Conservation (phyloP, 2,888 invertebrate species). For the Abscondita cerata region DNA sequence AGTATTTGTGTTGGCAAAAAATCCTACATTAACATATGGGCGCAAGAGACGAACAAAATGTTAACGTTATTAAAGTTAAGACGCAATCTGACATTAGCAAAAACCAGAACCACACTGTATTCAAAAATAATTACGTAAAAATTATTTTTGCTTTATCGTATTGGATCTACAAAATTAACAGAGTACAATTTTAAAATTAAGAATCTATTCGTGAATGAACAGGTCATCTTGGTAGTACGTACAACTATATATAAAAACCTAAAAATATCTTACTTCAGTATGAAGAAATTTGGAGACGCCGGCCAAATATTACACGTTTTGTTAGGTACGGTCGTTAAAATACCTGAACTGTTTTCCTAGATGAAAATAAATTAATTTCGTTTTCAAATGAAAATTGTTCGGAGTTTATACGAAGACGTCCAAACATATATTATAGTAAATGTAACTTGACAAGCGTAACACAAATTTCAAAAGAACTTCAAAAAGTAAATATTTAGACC, state of each 20-base stretch:
- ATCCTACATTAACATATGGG: background rate
- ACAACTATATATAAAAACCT: slow-evolving; percentile 14
- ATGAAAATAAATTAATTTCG: background rate
- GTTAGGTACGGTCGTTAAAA: slow-evolving; percentile 17
- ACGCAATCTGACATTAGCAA: too few species aligned
- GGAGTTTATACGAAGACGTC: too few species aligned
- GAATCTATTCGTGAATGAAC: background rate
- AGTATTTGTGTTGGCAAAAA: slow-evolving; percentile 10
- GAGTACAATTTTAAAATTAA: background rate
- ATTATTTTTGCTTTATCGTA: background rate
- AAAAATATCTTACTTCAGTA: slow-evolving; percentile 17
- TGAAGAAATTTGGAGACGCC: slow-evolving; percentile 19
- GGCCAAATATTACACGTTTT: slow-evolving; percentile 19
- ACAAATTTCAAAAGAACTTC: background rate
- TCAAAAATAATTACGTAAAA: too few species aligned
- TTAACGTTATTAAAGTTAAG: too few species aligned
- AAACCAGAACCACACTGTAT: too few species aligned
- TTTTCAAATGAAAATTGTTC: too few species aligned
- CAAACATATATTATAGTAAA: too few species aligned
- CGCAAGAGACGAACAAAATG: too few species aligned
- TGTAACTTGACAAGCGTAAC: background rate
- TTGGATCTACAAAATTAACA: background rate
- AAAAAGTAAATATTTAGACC: slow-evolving; percentile 5
- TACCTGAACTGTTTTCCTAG: background rate
- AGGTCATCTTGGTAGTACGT: background rate